These are phyloP conservation scores for Salvator merianae DNA, from an alignment of 2,113 vertebrate genomes.

Conservation along the genomic window DNA sequence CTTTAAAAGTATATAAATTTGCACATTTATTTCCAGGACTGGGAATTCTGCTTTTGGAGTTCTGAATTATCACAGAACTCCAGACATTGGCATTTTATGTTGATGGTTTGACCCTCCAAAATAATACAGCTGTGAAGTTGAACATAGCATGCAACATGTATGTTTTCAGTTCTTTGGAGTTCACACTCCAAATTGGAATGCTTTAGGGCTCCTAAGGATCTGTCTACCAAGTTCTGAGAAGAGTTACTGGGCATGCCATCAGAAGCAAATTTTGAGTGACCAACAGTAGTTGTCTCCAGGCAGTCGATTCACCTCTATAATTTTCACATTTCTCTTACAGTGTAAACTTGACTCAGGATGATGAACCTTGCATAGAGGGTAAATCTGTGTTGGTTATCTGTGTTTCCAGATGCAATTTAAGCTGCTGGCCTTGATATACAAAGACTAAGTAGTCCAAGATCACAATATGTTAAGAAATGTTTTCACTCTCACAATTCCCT, in stretches of 20 bases:
- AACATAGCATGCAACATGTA: not conserved
- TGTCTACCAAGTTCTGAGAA: not conserved
- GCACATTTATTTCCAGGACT: not conserved
- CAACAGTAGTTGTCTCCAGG: conserved; percentile 14
- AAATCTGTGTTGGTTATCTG: not conserved
- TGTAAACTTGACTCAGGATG: not conserved
- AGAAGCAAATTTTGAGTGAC: conserved; percentile 15
- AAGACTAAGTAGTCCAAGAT: not conserved
- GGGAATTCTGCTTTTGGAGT: not conserved
- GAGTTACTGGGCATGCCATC: not conserved
- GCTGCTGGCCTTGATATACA: not conserved
- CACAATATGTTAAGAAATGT: not conserved
- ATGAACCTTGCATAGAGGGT: not conserved
- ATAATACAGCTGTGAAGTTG: not conserved
- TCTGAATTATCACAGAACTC: not conserved
- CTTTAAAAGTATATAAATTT: not conserved
- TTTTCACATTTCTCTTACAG: conserved; percentile 7
- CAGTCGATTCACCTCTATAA: not conserved
- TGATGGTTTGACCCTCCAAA: not conserved
- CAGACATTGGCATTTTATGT: not conserved
- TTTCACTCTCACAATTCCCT: not conserved
- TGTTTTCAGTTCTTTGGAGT: not conserved
- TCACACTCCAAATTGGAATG: not conserved
- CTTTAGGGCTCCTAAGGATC: not conserved
- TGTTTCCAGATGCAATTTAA: not conserved